These are phyloP conservation scores for Drosophila saltans DNA, from an alignment of 1,140 invertebrate genomes.

Conservation along the genomic window DNA sequence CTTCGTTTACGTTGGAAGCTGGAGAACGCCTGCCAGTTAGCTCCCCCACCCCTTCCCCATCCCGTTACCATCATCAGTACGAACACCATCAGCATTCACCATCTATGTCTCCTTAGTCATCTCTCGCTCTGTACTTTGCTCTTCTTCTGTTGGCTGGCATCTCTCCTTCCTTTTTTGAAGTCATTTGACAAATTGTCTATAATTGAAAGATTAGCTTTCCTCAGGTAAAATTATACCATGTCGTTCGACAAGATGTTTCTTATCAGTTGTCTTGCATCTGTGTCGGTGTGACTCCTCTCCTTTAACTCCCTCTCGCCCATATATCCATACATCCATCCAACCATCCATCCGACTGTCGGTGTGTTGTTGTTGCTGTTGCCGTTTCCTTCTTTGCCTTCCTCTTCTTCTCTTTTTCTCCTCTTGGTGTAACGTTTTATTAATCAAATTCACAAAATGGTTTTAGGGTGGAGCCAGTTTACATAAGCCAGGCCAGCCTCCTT, in stretches of 20 bases:
- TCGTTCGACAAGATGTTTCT: slow-evolving; percentile 34
- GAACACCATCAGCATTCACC: too few species aligned
- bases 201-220: slow-evolving; percentile 83
- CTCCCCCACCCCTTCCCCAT: slow-evolving; percentile 7
- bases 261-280: slow-evolving; percentile 72
- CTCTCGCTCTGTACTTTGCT: not conserved
- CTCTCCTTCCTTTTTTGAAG: slow-evolving; percentile 47
- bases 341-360: not conserved
- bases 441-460: slow-evolving; percentile 82
- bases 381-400: too few species aligned
- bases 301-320: too few species aligned
- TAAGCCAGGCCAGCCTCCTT: slow-evolving; percentile 56
- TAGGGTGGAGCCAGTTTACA: slow-evolving; percentile 80
- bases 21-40: slow-evolving; percentile 26
- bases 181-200: slow-evolving; percentile 83
- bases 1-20: slow-evolving; percentile 71
- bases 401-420: not conserved
- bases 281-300: not conserved
- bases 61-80: not conserved
- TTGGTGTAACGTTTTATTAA: slow-evolving; percentile 80
- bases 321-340: not conserved
- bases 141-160: slow-evolving; percentile 44
- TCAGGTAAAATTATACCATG: slow-evolving; percentile 48
- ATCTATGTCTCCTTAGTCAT: slow-evolving; percentile 7
- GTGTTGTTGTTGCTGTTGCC: not conserved